A percentile compares a stretch with the other conserved stretches of the same genome.
phyloP scores from a whole-genome alignment of 2,888 invertebrate species.

The Epinotia bilunana region DNA sequence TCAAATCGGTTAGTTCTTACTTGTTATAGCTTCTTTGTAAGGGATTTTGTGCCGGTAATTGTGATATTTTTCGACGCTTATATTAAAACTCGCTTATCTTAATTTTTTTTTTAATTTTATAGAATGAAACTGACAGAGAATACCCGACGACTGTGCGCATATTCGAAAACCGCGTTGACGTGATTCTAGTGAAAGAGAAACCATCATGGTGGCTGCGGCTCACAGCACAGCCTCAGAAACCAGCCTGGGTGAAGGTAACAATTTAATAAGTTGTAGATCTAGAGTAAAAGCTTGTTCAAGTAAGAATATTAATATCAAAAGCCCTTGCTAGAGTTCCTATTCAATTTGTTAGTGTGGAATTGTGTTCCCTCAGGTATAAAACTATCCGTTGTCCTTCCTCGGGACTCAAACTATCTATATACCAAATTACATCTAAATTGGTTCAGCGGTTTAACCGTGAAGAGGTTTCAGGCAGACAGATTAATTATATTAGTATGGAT shows the following conservation, averaged over 20 bases:
- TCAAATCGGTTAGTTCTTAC: constrained; percentile 79
- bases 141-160: constrained; percentile 74
- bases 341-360: too few species aligned
- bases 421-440: too few species aligned
- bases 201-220: constrained; percentile 93
- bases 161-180: constrained; percentile 90
- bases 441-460: too few species aligned
- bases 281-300: too few species aligned
- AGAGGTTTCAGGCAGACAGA: too few species aligned
- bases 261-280: neutral
- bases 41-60: constrained; percentile 14
- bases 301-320: too few species aligned
- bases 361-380: too few species aligned
- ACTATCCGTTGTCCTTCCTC: too few species aligned
- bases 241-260: constrained; percentile 92
- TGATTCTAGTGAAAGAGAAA: constrained; percentile 88
- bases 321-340: too few species aligned
- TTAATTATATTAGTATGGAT: too few species aligned
- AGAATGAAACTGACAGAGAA: constrained; percentile 58
- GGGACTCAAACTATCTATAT: too few species aligned
- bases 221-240: constrained; percentile 91
- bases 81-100: neutral
- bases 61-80: neutral
- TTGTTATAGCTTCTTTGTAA: neutral
- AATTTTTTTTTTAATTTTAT: constrained; percentile 63